These are phyloP conservation scores for Iphiclides podalirius DNA, from an alignment of 2,888 invertebrate genomes.

Conservation along the genomic window DNA sequence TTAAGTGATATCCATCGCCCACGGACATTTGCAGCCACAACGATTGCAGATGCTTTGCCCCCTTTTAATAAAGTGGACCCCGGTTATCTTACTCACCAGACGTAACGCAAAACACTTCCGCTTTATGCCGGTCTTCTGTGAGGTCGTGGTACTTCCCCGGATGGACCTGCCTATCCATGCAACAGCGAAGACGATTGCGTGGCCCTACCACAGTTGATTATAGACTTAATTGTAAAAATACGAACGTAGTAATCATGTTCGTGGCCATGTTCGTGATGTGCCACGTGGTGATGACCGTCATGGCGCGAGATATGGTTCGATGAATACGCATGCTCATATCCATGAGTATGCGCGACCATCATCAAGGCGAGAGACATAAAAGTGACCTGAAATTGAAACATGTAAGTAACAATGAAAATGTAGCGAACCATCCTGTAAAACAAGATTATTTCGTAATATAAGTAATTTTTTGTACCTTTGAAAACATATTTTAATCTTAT, in stretches of 20 bases:
- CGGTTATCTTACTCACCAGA: too few species aligned
- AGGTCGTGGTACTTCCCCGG: too few species aligned
- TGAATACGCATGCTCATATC: constrained; percentile 35
- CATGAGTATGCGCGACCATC: constrained; percentile 20
- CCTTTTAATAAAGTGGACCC: too few species aligned
- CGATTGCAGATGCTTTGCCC: too few species aligned
- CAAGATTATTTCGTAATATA: neutral
- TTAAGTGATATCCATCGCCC: too few species aligned
- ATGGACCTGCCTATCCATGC: too few species aligned
- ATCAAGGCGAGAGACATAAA: neutral
- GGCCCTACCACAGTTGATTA: too few species aligned
- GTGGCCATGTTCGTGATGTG: constrained; percentile 27
- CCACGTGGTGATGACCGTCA: constrained; percentile 32
- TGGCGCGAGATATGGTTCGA: constrained; percentile 36
- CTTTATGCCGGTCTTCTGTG: too few species aligned
- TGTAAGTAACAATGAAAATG: neutral
- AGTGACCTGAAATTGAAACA: neutral
- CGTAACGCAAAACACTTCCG: too few species aligned
- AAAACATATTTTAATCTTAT: constrained; percentile 4
- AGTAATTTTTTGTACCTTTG: constrained; percentile 9
- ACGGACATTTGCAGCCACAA: too few species aligned
- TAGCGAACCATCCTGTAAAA: too few species aligned
- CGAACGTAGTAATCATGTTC: constrained; percentile 62
- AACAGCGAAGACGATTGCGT: too few species aligned
- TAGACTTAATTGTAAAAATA: constrained; percentile 11